These are phyloP conservation scores for Baccha elongata DNA, from an alignment of 2,888 invertebrate species.

Conservation along the genomic window DNA sequence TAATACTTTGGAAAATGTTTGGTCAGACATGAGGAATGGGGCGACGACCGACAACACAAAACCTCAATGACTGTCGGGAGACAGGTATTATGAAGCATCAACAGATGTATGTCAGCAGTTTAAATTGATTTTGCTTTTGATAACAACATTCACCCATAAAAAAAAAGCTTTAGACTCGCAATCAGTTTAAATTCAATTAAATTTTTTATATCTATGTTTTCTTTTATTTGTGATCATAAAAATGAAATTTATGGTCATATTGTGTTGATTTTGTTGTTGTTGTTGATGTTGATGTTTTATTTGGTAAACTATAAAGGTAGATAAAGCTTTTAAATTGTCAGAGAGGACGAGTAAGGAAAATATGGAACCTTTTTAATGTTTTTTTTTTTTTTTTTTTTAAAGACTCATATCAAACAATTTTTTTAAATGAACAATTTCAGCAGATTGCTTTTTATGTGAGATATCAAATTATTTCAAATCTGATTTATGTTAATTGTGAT, in stretches of 20 bases:
- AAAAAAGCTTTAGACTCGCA: not conserved
- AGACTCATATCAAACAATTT: too few species aligned
- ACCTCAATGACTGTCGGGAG: too few species aligned
- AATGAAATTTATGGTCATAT: conserved; percentile 13
- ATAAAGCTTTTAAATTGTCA: not conserved
- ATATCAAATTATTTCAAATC: too few species aligned
- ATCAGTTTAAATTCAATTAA: conserved; percentile 43
- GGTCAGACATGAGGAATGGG: conserved; percentile 10
- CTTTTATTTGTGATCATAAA: conserved; percentile 31
- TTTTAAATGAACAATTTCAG: too few species aligned
- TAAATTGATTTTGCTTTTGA: conserved; percentile 42
- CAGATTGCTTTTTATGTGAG: too few species aligned
- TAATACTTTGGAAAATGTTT: conserved; percentile 35
- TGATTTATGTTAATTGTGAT: too few species aligned
- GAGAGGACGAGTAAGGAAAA: too few species aligned
- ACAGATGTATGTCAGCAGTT: conserved; percentile 53
- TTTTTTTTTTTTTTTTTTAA: too few species aligned
- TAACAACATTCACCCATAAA: conserved; percentile 1
- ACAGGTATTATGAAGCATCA: conserved; percentile 20
- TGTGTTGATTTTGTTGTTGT: not conserved
- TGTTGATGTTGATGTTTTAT: not conserved
- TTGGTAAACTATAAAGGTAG: not conserved
- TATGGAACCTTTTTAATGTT: too few species aligned
- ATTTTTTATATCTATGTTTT: conserved; percentile 12
- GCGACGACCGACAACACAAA: too few species aligned